These are phyloP conservation scores for Plestiodon gilberti DNA, from an alignment of 2,113 vertebrate species.

Conservation along the genomic window DNA sequence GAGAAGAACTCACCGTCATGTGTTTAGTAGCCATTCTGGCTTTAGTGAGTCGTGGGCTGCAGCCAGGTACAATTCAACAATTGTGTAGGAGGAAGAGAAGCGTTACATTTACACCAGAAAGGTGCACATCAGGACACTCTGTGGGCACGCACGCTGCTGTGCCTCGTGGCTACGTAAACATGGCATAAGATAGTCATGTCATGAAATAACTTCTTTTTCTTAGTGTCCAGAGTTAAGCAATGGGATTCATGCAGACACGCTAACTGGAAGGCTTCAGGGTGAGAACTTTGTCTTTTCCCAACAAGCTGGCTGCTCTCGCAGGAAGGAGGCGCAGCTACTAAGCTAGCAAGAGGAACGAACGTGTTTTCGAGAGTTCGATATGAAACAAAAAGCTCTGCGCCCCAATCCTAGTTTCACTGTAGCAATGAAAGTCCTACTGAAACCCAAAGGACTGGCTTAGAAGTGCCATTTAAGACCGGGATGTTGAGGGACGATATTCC, in stretches of 20 bases:
- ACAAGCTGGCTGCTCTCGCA: slow-evolving; percentile 6
- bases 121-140: background rate
- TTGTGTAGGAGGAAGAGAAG: slow-evolving; percentile 19
- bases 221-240: background rate
- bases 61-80: slow-evolving; percentile 29
- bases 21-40: background rate
- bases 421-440: background rate
- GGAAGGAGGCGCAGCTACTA: background rate
- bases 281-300: background rate
- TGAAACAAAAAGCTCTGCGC: background rate
- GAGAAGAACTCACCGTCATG: background rate
- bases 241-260: background rate
- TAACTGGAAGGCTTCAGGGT: background rate
- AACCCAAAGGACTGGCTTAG: background rate
- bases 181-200: background rate
- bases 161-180: background rate
- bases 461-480: background rate
- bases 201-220: background rate
- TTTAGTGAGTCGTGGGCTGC: background rate
- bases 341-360: too few relatives aligned
- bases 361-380: background rate
- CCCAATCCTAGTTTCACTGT: background rate
- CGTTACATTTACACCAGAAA: slow-evolving; percentile 3
- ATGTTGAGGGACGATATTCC: background rate
- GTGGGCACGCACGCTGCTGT: background rate